Percentiles rank a stretch among this genome's conserved stretches.
Conservation (phyloP, 2,888 invertebrate genomes). For the Drosophila imparisetae region DNA sequence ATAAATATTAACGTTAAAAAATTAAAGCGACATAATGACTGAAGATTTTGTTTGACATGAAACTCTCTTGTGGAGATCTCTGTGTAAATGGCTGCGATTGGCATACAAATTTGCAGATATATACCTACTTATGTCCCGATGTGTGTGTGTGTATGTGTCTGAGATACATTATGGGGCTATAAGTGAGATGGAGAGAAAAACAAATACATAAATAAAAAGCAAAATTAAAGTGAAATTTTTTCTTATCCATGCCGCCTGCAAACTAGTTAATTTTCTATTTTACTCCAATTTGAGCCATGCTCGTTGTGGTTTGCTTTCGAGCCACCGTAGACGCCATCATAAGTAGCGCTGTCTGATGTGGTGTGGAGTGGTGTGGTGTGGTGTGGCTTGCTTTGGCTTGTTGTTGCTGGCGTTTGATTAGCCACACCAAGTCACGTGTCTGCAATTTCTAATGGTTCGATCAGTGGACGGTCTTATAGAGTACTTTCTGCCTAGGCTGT, state of each 20-base stretch:
- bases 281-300: slow-evolving; percentile 77
- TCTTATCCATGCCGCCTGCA: slow-evolving; percentile 60
- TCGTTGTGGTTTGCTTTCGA: slow-evolving; percentile 63
- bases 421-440: slow-evolving; percentile 65
- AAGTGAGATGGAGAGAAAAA: slow-evolving; percentile 70
- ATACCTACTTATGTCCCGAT: slow-evolving; percentile 9
- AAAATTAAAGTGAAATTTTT: slow-evolving; percentile 81
- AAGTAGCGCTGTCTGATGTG: slow-evolving; percentile 38
- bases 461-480: slow-evolving; percentile 39
- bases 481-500: slow-evolving; percentile 48
- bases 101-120: slow-evolving; percentile 64
- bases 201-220: slow-evolving; percentile 76
- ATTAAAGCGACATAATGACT: slow-evolving; percentile 59
- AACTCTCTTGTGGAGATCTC: slow-evolving; percentile 44
- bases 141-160: not conserved
- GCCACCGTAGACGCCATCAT: slow-evolving; percentile 54
- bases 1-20: slow-evolving; percentile 39
- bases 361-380: slow-evolving; percentile 9
- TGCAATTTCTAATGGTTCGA: slow-evolving; percentile 68
- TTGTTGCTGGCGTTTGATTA: slow-evolving; percentile 37
- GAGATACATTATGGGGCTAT: slow-evolving; percentile 51
- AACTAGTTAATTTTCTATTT: slow-evolving; percentile 82
- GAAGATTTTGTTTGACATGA: slow-evolving; percentile 46
- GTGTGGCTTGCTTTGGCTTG: slow-evolving; percentile 4
- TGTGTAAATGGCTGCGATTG: slow-evolving; percentile 57